Evolutionary conservation across 2,797 vertebrate genomes (phyloP).

Genomic region (Pangasius macronema): DNA sequence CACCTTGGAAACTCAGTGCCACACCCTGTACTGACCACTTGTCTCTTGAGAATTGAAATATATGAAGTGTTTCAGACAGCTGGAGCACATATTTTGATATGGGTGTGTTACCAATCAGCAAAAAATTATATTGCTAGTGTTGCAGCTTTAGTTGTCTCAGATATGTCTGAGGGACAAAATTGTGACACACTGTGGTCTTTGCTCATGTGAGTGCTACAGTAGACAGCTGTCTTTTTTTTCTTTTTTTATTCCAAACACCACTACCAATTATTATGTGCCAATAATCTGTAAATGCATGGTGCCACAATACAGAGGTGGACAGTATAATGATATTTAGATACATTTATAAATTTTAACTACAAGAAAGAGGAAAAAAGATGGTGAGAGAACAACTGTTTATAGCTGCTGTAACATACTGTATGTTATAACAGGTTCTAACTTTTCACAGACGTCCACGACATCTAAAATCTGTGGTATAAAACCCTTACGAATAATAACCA

Average conservation of each 20-base stretch:
- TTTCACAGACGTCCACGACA: neutral
- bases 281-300: neutral
- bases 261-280: neutral
- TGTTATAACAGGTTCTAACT: neutral
- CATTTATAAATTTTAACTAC: neutral
- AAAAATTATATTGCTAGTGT: neutral
- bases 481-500: neutral
- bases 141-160: neutral
- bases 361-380: neutral
- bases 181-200: neutral
- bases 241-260: neutral
- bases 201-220: neutral
- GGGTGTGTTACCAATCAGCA: neutral
- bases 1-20: neutral
- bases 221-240: neutral
- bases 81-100: constrained; percentile 5
- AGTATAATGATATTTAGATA: neutral
- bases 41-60: neutral
- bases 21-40: constrained; percentile 19
- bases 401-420: neutral
- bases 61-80: neutral
- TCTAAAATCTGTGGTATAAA: neutral
- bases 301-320: neutral
- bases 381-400: neutral
- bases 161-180: neutral